Percentiles rank a stretch among this genome's conserved stretches.
Evolutionary conservation across 1,140 invertebrate genomes (phyloP).

Genomic region (Hormaphis cornu): DNA sequence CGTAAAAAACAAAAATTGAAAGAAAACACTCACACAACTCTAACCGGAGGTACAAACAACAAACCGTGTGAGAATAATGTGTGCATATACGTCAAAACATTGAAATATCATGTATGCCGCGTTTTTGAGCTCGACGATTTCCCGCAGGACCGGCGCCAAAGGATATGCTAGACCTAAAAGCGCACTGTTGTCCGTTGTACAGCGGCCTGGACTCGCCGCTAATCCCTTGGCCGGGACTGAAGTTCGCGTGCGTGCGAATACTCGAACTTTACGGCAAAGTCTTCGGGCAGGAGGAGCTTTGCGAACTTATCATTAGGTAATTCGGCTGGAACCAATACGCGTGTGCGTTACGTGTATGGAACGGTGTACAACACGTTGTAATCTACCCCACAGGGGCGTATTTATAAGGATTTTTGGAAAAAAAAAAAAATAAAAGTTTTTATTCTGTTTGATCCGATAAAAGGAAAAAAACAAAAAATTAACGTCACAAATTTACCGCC

Average conservation of each 20-base stretch:
- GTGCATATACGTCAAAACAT: not conserved
- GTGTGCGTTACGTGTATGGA: not conserved
- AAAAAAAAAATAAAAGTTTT: too few species aligned
- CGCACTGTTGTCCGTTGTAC: constrained; percentile 39
- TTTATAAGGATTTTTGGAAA: too few species aligned
- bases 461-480: too few species aligned
- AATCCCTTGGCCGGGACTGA: constrained; percentile 64
- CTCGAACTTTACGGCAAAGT: constrained; percentile 73
- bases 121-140: constrained; percentile 2
- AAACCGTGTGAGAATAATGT: not conserved
- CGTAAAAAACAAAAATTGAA: too few species aligned
- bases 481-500: too few species aligned
- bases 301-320: constrained; percentile 69
- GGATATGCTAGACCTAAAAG: constrained; percentile 34
- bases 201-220: constrained; percentile 43
- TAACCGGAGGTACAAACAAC: not conserved
- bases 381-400: too few species aligned
- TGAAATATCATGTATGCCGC: not conserved
- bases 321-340: not conserved
- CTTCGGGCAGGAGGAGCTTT: constrained; percentile 65
- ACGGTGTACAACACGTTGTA: not conserved
- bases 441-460: too few species aligned
- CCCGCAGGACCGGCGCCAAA: constrained; percentile 18
- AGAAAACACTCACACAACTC: not conserved
- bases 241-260: constrained; percentile 66